Evolutionary conservation across 2,113 vertebrate genomes (phyloP), one percentile per base, ranked within the genome.

Genomic region (Mungos mungo): DNA sequence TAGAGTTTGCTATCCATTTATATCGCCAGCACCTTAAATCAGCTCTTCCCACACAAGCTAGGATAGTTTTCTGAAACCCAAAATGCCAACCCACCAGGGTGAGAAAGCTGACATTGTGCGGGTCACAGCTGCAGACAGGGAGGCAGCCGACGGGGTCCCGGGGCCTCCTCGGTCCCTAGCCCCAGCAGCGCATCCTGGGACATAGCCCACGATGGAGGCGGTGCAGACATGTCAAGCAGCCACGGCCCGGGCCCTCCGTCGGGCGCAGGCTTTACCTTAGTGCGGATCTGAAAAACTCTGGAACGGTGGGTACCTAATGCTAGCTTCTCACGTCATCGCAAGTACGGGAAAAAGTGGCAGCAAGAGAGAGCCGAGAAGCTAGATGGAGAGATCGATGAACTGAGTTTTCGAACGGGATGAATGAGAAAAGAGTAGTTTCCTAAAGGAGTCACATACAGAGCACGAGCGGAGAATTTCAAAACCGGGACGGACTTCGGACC

Each of bases 51-150:
- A 66, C 23, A 5, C 47, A 3, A 93, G 25, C 74, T 93, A 66
- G 21, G 45, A 76, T 69, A 95, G 81, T 35, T 80, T 93, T 50
- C 29, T 85, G 66, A 77, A 95, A 65, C 88, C n/a, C 80, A 91
- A 92, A 81, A 74, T 31, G 54, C 93, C 88, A 80, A 74, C 38
- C 35, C 63, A 10, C 23, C 15, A 19, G 54, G 10, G 7, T 81
- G 57, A 85, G 45, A 93, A 77, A 35, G 50, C 71, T 10, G 23
- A 54, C n/a, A 11, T 45, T 41, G 27, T 21, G 6, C n/a, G 63
- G 27, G 60, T 77, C 41, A 31, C 35, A 92, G 74, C n/a, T 35
- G 5, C 88, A 63, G 38, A 57, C n/a, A 76, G 63, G 71, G 74
- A 69, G 25, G 71, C 29, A 38, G 35, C 69, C 47, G 4, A 16